Base-by-base conservation (phyloP, 2,797 vertebrate species). In the Oreochromis mossambicus region DNA sequence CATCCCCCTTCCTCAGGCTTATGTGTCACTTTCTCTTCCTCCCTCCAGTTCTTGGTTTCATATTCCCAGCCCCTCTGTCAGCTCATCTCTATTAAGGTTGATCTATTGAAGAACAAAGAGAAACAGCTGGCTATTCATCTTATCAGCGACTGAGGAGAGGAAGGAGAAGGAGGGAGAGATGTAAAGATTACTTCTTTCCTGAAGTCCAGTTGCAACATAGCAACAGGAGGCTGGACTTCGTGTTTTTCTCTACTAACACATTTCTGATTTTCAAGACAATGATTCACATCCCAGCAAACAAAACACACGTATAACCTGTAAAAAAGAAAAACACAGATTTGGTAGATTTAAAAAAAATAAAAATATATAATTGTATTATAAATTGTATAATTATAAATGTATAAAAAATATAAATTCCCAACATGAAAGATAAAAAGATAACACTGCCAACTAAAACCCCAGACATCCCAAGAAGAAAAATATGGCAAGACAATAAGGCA, bases 61-160 rank as follows among this genome's bases (percentile, higher is more conserved):
- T 86, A 86, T 86, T 78, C 17, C 76, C 17, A 5, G 51, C 70
- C 73, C 63, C 75, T 84, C 54, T 38, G 54, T 86, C 86, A 89
- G 70, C 79, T 85, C 36, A 13, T 86, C 81, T 84, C 83, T 80
- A 77, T 91, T 82, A 90, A 34, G 9, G n/a, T 8, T 81, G 84
- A 91, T 83, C 81, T 78, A 80, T 68, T 83, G 75, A 79, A 36
- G 78, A 55, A 84, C 78, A 84, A 78, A 82, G 61, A 88, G 84
- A 83, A 90, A 81, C 82, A 84, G 82, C 77, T 81, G 85, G 81
- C 52, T 79, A 78, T 84, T 88, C 9, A 84, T 89, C 86, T 87
- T 46, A 58, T 32, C 19, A 1, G 79, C 14, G 41, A 50, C 32
- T 50, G 68, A 76, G 82, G 84, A 48, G 36, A 17, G 32, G 46